Percentiles rank a stretch among this genome's conserved stretches.
Evolutionary conservation across 2,113 vertebrate genomes (phyloP).

Genomic region (Pantherophis guttatus): DNA sequence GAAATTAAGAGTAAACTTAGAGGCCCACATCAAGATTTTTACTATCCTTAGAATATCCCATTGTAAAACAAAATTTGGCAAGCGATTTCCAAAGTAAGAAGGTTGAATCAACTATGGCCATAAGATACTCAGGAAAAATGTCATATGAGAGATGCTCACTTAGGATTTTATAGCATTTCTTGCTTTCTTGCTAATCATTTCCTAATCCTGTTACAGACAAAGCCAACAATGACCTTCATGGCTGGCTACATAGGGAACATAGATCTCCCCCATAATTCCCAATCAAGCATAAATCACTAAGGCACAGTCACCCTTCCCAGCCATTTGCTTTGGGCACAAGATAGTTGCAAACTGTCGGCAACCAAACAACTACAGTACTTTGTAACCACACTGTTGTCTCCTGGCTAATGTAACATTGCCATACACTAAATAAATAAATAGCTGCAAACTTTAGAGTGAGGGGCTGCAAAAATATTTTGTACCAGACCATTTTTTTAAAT

Average conservation of each 20-base stretch:
- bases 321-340: not conserved
- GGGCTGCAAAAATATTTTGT: not conserved
- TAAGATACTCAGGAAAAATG: not conserved
- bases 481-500: not conserved
- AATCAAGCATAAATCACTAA: not conserved
- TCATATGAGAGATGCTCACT: not conserved
- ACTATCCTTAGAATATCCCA: not conserved
- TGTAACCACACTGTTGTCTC: not conserved
- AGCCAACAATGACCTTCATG: not conserved
- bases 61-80: not conserved
- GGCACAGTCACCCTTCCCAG: not conserved
- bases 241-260: not conserved
- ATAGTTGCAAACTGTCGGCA: not conserved
- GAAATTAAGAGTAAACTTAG: not conserved
- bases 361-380: not conserved
- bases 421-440: not conserved
- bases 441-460: not conserved
- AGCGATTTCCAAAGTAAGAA: not conserved
- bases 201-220: not conserved
- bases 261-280: not conserved
- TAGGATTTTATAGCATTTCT: not conserved
- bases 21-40: not conserved
- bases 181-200: not conserved
- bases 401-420: not conserved
- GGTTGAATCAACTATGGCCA: not conserved